Evolutionary conservation across 2,888 invertebrate species (phyloP).

Genomic region (Thera britannica): DNA sequence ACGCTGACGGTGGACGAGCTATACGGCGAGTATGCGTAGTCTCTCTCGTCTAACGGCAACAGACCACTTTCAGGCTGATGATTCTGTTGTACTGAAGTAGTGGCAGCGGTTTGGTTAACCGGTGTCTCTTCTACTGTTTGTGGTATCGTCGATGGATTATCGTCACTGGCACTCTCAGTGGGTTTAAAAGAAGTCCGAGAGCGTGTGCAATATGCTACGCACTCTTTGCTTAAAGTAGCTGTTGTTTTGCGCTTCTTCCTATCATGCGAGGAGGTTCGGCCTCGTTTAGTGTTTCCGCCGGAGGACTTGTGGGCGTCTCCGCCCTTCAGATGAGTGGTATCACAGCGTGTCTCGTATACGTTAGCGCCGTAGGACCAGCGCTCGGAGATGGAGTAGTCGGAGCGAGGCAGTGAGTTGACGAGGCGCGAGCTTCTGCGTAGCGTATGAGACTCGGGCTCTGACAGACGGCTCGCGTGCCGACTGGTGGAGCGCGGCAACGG

Average conservation of each 20-base stretch:
- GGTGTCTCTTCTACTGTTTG: slow-evolving; percentile 55
- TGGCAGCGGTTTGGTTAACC: slow-evolving; percentile 57
- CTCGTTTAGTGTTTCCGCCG: slow-evolving; percentile 62
- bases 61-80: slow-evolving; percentile 74
- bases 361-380: slow-evolving; percentile 84
- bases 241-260: slow-evolving; percentile 71
- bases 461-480: slow-evolving; percentile 62
- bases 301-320: slow-evolving; percentile 67
- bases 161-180: slow-evolving; percentile 76
- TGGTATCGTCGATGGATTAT: slow-evolving; percentile 56
- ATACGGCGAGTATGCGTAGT: slow-evolving; percentile 80
- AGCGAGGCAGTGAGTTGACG: slow-evolving; percentile 74
- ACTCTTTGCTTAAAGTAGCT: slow-evolving; percentile 65
- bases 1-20: slow-evolving; percentile 81
- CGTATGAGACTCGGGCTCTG: slow-evolving; percentile 72
- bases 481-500: slow-evolving; percentile 70
- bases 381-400: slow-evolving; percentile 84
- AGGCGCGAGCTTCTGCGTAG: slow-evolving; percentile 81
- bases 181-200: slow-evolving; percentile 79
- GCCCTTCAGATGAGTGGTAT: slow-evolving; percentile 65
- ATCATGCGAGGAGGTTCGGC: slow-evolving; percentile 75
- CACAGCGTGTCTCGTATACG: slow-evolving; percentile 82
- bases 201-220: slow-evolving; percentile 79
- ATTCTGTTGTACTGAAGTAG: slow-evolving; percentile 57
- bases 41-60: slow-evolving; percentile 79